Evolutionary conservation across 2,888 invertebrate genomes (phyloP), one percentile per base, ranked within the genome.

Genomic region (Neocrepidodera transversa): DNA sequence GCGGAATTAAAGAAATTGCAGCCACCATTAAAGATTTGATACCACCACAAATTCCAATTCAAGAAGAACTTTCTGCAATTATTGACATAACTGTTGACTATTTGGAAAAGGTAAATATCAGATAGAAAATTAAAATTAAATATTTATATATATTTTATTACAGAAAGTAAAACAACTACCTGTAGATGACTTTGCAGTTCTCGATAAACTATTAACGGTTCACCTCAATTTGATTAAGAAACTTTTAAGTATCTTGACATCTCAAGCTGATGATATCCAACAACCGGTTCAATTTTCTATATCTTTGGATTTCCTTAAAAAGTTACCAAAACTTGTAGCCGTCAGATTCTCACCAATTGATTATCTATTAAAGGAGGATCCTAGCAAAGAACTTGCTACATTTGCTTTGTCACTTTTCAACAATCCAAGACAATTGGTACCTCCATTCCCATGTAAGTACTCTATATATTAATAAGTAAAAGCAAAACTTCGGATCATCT

Each of bases 361-460:
- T 72, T 85, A 85, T 68, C 26, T 91, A 8, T 61, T 84, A 4
- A 83, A 83, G 35, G 85, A 85, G 16, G 87, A 89, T 68, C 47
- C 62, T 5, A 43, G 64, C 5, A 62, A 60, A 23, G 70, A 69
- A 13, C 71, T 87, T 10, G 84, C 86, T 0, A 79, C 82, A n/a
- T 72, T 85, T 0, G 73, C 86, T 64, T 80, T 82, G 58, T 80
- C 86, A 0, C 76, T 82, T 38, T 79, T 83, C 57, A 69, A 84
- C 6, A 80, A 84, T 71, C 82, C 84, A 0, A 73, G 82, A 0
- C 84, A 87, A 40, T 83, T 87, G 65, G 72, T 90, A 26, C 87
- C 86, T 64, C 86, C 91, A 16, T 86, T 87, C 76, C 84, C 82
- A 76, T 80, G 87, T 87, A 77, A 82, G 83, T 81, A 45, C 20